Percentiles rank a stretch among this genome's conserved stretches.
Evolutionary conservation across 2,888 invertebrate genomes (phyloP).

Genomic region (Trissolcus brochymenae): DNA sequence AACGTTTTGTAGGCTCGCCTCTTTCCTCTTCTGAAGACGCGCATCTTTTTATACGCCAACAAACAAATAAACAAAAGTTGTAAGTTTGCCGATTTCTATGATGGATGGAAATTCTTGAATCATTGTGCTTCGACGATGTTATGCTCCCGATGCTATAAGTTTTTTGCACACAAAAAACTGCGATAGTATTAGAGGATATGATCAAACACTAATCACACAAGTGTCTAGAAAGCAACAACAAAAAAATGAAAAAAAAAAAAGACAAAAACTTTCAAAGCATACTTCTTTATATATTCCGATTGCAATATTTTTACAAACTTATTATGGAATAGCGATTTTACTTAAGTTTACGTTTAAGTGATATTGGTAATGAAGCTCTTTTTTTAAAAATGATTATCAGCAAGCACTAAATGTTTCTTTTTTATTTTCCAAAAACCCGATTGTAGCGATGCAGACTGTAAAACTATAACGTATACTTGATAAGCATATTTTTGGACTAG

Average conservation of each 20-base stretch:
- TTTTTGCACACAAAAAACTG: constrained; percentile 25
- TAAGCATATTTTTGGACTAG: constrained; percentile 12
- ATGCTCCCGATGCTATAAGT: constrained; percentile 27
- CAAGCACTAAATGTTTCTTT: not conserved
- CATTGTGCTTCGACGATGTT: constrained; percentile 40
- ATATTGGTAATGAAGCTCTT: constrained; percentile 22
- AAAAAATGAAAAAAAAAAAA: not conserved
- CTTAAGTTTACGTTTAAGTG: constrained; percentile 37
- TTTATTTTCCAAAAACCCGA: constrained; percentile 19
- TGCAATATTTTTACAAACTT: constrained; percentile 32
- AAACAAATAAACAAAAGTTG: constrained; percentile 16
- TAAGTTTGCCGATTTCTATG: constrained; percentile 25
- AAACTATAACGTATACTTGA: constrained; percentile 10
- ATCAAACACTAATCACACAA: constrained; percentile 8
- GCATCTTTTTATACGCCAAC: constrained; percentile 38
- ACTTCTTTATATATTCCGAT: constrained; percentile 15
- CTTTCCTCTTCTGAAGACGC: constrained; percentile 9
- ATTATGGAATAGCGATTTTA: constrained; percentile 27
- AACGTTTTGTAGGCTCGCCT: constrained; percentile 17
- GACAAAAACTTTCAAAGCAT: not conserved
- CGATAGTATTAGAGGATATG: constrained; percentile 28
- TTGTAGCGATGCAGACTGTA: constrained; percentile 6
- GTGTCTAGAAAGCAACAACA: constrained; percentile 12
- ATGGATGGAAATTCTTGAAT: constrained; percentile 25
- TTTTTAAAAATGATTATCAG: constrained; percentile 13